Conservation (phyloP, 2,888 invertebrate genomes). For the Trichacis sp. region DNA sequence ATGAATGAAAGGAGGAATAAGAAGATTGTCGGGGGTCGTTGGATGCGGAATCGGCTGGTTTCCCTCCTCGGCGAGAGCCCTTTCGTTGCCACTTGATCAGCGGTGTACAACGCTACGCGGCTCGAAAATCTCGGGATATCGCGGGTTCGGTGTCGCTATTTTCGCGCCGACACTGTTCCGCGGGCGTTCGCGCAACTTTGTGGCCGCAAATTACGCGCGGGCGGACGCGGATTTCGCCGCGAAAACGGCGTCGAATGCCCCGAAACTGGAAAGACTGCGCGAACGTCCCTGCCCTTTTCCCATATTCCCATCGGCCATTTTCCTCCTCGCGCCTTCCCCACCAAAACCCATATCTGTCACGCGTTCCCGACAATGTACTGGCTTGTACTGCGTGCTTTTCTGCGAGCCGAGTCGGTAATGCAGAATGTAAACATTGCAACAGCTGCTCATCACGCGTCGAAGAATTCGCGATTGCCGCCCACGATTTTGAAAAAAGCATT, state of each 20-base stretch:
- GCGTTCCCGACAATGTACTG: slow-evolving; percentile 32
- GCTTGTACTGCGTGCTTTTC: slow-evolving; percentile 21
- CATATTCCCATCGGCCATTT: slow-evolving; percentile 66
- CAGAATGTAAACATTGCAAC: slow-evolving; percentile 6
- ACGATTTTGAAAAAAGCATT: no score
- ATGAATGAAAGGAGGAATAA: background rate
- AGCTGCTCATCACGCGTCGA: no score
- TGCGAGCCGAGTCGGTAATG: slow-evolving; percentile 21
- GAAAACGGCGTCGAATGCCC: slow-evolving; percentile 31
- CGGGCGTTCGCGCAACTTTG: slow-evolving; percentile 17
- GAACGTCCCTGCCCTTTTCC: slow-evolving; percentile 68
- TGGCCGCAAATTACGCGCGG: slow-evolving; percentile 19
- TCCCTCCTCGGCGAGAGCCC: slow-evolving; percentile 57
- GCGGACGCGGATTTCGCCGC: slow-evolving; percentile 19
- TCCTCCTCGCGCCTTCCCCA: slow-evolving; percentile 60
- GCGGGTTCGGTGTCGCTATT: slow-evolving; percentile 19
- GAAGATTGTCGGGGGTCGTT: background rate
- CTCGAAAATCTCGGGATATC: slow-evolving; percentile 26
- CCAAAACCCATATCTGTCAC: slow-evolving; percentile 45
- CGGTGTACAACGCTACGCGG: slow-evolving; percentile 47
- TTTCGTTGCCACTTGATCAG: slow-evolving; percentile 57
- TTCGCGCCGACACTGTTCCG: slow-evolving; percentile 24
- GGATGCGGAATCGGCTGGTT: slow-evolving; percentile 48
- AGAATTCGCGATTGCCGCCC: no score
- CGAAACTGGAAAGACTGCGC: slow-evolving; percentile 50